A percentile compares a stretch with the other conserved stretches of the same genome.
Conservation (phyloP, 2,113 vertebrate species). For the Barnardius zonarius region DNA sequence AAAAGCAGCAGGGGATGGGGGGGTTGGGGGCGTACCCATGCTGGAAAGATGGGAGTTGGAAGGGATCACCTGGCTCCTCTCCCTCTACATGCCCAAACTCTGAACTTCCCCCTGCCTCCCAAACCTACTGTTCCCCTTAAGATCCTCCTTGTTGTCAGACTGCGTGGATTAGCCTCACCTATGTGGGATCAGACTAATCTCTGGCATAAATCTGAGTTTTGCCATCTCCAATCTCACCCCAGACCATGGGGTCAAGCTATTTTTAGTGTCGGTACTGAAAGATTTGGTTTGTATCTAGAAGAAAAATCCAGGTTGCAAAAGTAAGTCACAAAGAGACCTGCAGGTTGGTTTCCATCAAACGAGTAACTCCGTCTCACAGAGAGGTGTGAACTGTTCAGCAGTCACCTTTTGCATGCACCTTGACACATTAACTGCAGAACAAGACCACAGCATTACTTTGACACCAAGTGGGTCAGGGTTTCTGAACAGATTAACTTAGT, state of each 20-base stretch:
- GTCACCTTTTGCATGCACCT: neutral
- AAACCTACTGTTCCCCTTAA: neutral
- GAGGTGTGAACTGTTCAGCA: neutral
- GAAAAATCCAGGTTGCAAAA: neutral
- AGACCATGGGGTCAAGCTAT: neutral
- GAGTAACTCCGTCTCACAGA: neutral
- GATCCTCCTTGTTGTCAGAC: neutral
- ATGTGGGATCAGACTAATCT: neutral
- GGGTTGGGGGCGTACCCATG: neutral
- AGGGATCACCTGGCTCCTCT: neutral
- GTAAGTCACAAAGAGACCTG: neutral
- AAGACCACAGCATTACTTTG: neutral
- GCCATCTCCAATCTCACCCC: neutral
- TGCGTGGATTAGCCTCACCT: neutral
- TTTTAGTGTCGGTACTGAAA: neutral
- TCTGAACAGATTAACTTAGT: neutral
- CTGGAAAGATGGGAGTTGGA: neutral
- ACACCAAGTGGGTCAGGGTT: neutral
- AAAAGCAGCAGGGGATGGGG: neutral
- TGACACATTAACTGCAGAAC: neutral
- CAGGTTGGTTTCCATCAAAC: neutral
- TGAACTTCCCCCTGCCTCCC: neutral
- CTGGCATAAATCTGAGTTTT: neutral
- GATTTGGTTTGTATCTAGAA: neutral
- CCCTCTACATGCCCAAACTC: neutral